Evolutionary conservation across 2,888 invertebrate species (phyloP).

Genomic region (Parnassius glacialis): DNA sequence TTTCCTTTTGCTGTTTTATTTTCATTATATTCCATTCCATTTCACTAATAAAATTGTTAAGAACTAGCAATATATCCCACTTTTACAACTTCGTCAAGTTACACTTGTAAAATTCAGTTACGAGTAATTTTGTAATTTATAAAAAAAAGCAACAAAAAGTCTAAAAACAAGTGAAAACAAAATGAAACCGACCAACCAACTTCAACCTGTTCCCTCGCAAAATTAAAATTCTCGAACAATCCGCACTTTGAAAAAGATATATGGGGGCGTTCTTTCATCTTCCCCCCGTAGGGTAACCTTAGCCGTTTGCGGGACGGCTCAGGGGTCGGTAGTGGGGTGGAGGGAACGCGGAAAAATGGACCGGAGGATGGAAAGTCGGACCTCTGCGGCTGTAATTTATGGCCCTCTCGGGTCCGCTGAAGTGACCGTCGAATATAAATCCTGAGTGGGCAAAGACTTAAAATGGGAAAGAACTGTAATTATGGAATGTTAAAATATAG

Average conservation of each 20-base stretch:
- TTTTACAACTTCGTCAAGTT: too few species aligned
- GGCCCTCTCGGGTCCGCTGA: constrained; percentile 75
- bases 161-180: constrained; percentile 19
- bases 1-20: too few species aligned
- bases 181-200: constrained; percentile 31
- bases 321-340: constrained; percentile 43
- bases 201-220: constrained; percentile 51
- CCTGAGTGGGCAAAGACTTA: constrained; percentile 66
- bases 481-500: constrained; percentile 26
- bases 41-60: too few species aligned
- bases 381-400: constrained; percentile 74
- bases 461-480: constrained; percentile 63
- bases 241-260: constrained; percentile 78
- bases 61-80: too few species aligned
- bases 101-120: too few species aligned
- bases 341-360: constrained; percentile 38
- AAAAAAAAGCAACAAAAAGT: constrained; percentile 1
- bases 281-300: constrained; percentile 70
- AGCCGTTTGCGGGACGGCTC: constrained; percentile 65
- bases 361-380: constrained; percentile 36
- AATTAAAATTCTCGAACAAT: constrained; percentile 79
- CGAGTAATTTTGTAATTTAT: neutral
- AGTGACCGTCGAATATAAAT: constrained; percentile 78
- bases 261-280: constrained; percentile 78
- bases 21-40: too few species aligned